A percentile compares a stretch with the other conserved stretches of the same genome.
These are phyloP conservation scores for Campylorhamphus procurvoides DNA, from an alignment of 2,113 vertebrate species.

Conservation along the genomic window DNA sequence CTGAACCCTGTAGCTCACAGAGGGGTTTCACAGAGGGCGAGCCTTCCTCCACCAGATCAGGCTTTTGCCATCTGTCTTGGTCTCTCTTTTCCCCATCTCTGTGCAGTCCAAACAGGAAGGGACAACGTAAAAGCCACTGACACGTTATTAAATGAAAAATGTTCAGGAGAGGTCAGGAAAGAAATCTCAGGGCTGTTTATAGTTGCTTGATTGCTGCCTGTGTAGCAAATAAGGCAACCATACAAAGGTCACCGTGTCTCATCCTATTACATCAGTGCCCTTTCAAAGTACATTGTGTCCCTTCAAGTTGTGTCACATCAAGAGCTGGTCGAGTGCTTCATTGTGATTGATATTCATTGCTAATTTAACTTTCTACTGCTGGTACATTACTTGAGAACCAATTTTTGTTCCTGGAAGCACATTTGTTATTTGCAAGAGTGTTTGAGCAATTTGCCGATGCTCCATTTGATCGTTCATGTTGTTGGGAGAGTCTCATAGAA, in stretches of 20 bases:
- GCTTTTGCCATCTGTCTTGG: constrained; percentile 2
- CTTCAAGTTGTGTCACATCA: constrained; percentile 66
- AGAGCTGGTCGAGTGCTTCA: constrained; percentile 37
- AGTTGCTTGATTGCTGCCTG: constrained; percentile 58
- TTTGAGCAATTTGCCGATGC: background rate
- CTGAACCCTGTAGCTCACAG: background rate
- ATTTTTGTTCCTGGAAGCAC: constrained; percentile 11
- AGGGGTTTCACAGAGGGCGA: background rate
- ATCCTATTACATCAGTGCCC: constrained; percentile 69
- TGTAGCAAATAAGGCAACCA: constrained; percentile 58
- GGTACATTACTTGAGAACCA: background rate
- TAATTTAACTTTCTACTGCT: constrained; percentile 53
- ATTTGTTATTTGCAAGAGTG: background rate
- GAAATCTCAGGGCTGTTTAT: constrained; percentile 56
- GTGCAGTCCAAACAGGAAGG: background rate
- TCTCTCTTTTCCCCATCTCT: background rate
- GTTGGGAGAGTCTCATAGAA: background rate
- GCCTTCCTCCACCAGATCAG: background rate
- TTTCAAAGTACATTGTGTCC: constrained; percentile 69
- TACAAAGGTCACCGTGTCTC: constrained; percentile 65
- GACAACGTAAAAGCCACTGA: constrained; percentile 44
- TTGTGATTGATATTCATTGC: constrained; percentile 63
- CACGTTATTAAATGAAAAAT: constrained; percentile 62
- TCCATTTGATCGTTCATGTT: background rate
- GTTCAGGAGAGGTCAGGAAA: constrained; percentile 56